phyloP scores from a whole-genome alignment of 2,888 invertebrate genomes.

The Drosophila siamana region DNA sequence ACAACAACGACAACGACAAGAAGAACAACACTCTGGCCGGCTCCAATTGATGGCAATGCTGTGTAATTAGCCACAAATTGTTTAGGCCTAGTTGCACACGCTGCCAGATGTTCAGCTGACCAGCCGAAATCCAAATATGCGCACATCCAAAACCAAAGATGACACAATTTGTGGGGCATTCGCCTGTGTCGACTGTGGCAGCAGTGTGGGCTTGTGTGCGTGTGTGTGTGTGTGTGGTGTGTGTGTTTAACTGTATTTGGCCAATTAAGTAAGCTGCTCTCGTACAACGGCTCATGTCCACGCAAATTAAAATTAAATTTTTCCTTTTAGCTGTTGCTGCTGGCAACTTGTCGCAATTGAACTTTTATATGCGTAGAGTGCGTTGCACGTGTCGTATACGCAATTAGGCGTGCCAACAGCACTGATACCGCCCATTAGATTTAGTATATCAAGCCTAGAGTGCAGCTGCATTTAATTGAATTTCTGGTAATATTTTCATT shows the following conservation, averaged over 20 bases:
- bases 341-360: constrained; percentile 73
- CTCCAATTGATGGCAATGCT: constrained; percentile 75
- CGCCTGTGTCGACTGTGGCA: constrained; percentile 18
- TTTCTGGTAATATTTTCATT: background rate
- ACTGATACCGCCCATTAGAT: constrained; percentile 24
- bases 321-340: constrained; percentile 52
- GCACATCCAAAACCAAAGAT: constrained; percentile 78
- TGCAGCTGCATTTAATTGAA: background rate
- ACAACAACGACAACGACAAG: no score
- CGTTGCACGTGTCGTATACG: constrained; percentile 73
- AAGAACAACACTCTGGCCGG: constrained; percentile 26
- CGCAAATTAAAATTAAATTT: constrained; percentile 79
- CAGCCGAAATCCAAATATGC: constrained; percentile 71
- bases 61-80: constrained; percentile 82
- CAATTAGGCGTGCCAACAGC: constrained; percentile 59
- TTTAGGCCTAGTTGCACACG: constrained; percentile 77
- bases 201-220: constrained; percentile 10
- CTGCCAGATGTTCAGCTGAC: constrained; percentile 52
- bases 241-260: constrained; percentile 54
- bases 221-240: constrained; percentile 11
- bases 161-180: constrained; percentile 71
- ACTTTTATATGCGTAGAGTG: constrained; percentile 62
- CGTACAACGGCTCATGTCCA: constrained; percentile 70
- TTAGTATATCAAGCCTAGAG: background rate
- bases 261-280: constrained; percentile 78